Evolutionary conservation across 1,140 invertebrate species (phyloP).

Genomic region (Drosophila pallidifrons): DNA sequence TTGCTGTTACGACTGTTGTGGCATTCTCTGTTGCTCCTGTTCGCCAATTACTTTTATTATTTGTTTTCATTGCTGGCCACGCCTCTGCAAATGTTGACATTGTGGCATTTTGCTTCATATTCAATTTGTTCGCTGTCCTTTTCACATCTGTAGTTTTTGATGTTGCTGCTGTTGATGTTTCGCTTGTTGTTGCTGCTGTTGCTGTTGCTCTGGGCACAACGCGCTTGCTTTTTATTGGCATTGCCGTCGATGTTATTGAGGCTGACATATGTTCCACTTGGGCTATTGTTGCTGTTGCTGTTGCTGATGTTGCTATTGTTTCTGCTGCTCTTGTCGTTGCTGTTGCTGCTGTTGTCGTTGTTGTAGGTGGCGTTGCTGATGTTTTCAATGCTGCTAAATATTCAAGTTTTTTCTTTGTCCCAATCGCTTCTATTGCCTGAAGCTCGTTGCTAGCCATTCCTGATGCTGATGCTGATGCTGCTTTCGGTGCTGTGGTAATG

Average conservation of each 20-base stretch:
- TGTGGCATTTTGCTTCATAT: constrained; percentile 19
- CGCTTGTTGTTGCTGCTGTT: background rate
- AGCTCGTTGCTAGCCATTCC: constrained; percentile 8
- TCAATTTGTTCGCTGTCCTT: constrained; percentile 19
- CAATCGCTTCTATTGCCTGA: constrained; percentile 9
- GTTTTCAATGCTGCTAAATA: constrained; percentile 17
- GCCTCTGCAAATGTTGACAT: constrained; percentile 1
- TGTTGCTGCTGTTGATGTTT: constrained; percentile 15
- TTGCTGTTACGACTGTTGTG: constrained; percentile 32
- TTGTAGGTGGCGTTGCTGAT: constrained; percentile 14
- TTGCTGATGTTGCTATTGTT: background rate
- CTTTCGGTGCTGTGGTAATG: background rate
- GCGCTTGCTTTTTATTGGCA: constrained; percentile 63
- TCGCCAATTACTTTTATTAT: constrained; percentile 40
- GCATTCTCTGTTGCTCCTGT: constrained; percentile 7
- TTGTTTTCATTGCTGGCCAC: constrained; percentile 16
- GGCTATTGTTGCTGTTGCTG: constrained; percentile 11
- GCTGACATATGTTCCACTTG: constrained; percentile 19
- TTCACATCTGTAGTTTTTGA: constrained; percentile 24
- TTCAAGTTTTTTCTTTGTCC: constrained; percentile 13
- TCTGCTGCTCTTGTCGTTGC: background rate
- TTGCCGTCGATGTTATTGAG: constrained; percentile 24
- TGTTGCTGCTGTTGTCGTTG: background rate
- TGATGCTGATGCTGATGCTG: background rate
- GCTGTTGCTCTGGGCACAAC: constrained; percentile 28